Percentiles rank a stretch among this genome's conserved stretches.
Evolutionary conservation across 92 coral and sea anemone species (phyloP).

Genomic region (Umimayanthus chanpuru): DNA sequence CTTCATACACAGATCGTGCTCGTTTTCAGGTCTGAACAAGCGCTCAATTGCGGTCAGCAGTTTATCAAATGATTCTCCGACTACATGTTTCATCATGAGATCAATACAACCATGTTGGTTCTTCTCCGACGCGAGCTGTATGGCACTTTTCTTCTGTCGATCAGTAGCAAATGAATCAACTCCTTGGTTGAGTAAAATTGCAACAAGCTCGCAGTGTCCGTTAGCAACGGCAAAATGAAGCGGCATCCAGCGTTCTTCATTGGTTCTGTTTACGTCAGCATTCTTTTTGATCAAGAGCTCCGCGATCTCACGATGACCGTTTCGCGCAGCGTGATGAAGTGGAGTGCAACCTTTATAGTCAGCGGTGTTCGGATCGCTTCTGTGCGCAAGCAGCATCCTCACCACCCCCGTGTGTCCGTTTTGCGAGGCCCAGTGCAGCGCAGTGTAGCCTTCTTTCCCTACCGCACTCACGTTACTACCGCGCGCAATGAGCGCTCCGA

Average conservation of each 20-base stretch:
- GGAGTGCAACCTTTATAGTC: constrained; percentile 36
- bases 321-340: constrained; percentile 37
- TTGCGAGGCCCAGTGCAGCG: constrained; percentile 40
- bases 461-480: constrained; percentile 24
- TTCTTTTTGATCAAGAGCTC: constrained; percentile 18
- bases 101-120: constrained; percentile 37
- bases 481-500: constrained; percentile 34
- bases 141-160: constrained; percentile 34
- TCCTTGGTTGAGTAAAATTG: constrained; percentile 36
- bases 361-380: constrained; percentile 26
- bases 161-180: background rate
- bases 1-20: constrained; percentile 37
- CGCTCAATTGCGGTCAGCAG: constrained; percentile 38
- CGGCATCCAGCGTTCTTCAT: constrained; percentile 39
- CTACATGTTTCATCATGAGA: constrained; percentile 41
- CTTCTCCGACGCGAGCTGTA: constrained; percentile 17
- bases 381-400: constrained; percentile 41
- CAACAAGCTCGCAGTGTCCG: constrained; percentile 35
- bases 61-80: constrained; percentile 41
- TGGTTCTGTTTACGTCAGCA: constrained; percentile 7
- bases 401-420: constrained; percentile 38
- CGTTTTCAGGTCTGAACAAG: constrained; percentile 39
- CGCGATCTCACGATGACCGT: constrained; percentile 31
- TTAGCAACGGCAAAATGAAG: constrained; percentile 41
- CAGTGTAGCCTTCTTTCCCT: constrained; percentile 39